Base-by-base conservation (phyloP, 2,888 invertebrate genomes). In the Flexamia atlantica region DNA sequence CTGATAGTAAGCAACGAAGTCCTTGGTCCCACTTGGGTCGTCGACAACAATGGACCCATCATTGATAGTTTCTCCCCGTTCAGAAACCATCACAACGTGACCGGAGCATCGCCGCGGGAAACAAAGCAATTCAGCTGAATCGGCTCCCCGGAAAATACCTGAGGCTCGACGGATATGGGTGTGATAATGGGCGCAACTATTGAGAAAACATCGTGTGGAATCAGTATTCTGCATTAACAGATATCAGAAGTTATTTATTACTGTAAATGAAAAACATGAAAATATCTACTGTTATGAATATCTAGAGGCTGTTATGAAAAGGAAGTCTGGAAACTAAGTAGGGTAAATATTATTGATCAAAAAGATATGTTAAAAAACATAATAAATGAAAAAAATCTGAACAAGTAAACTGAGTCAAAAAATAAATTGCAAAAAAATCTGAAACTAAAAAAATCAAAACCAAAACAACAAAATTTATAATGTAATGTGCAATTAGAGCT, bases 121-220 rank as follows among this genome's bases (percentile, higher is more conserved):
- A 93, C 92, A 92, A 93, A 91, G 91, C 94, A 92, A 89, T 93
- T 94, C 87, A 95, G 93, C 90, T 96, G 96, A 88, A 94, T 95
- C 86, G 95, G 94, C 90, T 96, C 95, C 87, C 95, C 96, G 89
- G 94, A 94, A 90, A 94, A 94, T 88, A 95, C 93, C 88, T 95
- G 95, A 87, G 93, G 93, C 90, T 93, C 86, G 90, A 96, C 96
- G 90, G 93, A 93, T 91, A 96, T 96, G 88, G 96, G 95, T 90
- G 93, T 94, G 91, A 96, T 95, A 90, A 94, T 94, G 90, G 96
- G 96, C 20, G 70, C 64, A 91, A 96, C 96, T 96, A 94, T 84
- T 70, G 46, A 23, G n/a, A 57, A 25, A 28, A 25, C 57, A 53
- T 20, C 3, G 12, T 23, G 30, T 2, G 28, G 28, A 64, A 9